Base-by-base conservation (phyloP, 1,140 invertebrate species). In the Drosophila cardini region DNA sequence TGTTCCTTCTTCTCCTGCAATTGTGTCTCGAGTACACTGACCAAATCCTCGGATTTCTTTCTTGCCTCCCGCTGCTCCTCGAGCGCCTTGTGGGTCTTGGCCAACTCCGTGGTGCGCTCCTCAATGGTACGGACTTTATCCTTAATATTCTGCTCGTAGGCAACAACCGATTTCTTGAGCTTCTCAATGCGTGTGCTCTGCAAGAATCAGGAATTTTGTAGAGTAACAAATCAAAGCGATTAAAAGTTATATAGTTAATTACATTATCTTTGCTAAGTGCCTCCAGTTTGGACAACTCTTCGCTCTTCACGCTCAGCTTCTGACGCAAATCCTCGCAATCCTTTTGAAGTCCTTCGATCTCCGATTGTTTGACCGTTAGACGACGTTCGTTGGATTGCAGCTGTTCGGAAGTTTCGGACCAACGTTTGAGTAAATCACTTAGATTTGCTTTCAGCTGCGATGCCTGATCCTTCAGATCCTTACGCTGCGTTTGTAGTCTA, bases 1-100 rank as follows among this genome's bases (percentile, higher is more conserved):
- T 90, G 80, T 34, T 91, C 78, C 56, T 92, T 92, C 21, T 85
- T 90, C 57, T 90, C 86, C 48, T 90, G 87, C 34, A 92, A 48
- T 45, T 92, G 91, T 1, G 72, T 77, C 46, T 92, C 91, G 2
- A 92, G 76, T 16, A 91, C 84, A 18, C 80, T 82, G 4, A 92
- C 78, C 1, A 92, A 52, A 67, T 85, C 90, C 42, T 92, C 91
- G 0, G 80, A 90, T 64, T 91, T 92, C 45, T 90, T 91, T 42
- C 91, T 70, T 1, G 78, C 80, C 53, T 92, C 91, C 0, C 78
- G 83, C 56, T 90, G 83, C 63, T 91, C 91, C 32, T 92, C 91
- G 11, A 92, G 58, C 0, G 72, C 70, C 48, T 91, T 91, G 4
- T 80, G 74, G 6, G 78, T 87, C 57, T 89, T 91, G 38, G 58